phyloP scores from a whole-genome alignment of 2,113 vertebrate species.

The Setophaga kirtlandii region DNA sequence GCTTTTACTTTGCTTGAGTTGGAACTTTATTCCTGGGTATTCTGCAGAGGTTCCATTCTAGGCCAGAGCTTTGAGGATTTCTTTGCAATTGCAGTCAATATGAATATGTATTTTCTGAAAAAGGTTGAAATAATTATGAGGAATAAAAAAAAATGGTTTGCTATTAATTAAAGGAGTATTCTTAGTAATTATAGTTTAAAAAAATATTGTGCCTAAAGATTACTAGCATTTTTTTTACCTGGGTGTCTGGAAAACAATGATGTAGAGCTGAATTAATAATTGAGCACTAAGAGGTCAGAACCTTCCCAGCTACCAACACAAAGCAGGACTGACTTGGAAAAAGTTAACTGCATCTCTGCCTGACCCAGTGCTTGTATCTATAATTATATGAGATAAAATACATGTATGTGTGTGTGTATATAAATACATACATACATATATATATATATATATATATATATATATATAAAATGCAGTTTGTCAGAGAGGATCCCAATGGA shows the following conservation, averaged over 20 bases:
- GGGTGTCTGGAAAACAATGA: not conserved
- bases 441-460: not conserved
- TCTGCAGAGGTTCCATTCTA: not conserved
- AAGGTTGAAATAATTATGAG: not conserved
- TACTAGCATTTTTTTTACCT: not conserved
- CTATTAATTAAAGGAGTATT: not conserved
- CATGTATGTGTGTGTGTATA: accelerated
- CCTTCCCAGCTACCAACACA: not conserved
- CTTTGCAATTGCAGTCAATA: not conserved
- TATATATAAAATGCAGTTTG: not conserved
- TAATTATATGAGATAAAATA: not conserved
- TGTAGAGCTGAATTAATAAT: not conserved
- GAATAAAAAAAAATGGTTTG: not conserved
- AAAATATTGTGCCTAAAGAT: not conserved
- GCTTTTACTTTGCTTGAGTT: not conserved
- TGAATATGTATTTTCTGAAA: not conserved
- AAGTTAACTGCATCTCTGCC: not conserved
- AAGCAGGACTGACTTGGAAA: not conserved
- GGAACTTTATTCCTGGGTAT: not conserved
- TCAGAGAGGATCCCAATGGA: not conserved
- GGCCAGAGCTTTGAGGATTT: not conserved
- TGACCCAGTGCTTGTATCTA: not conserved
- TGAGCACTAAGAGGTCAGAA: not conserved
- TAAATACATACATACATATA: not conserved
- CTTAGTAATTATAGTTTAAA: not conserved